These are phyloP conservation scores for Drosophila pseudotakahashii DNA, from an alignment of 2,888 invertebrate species.

Conservation along the genomic window DNA sequence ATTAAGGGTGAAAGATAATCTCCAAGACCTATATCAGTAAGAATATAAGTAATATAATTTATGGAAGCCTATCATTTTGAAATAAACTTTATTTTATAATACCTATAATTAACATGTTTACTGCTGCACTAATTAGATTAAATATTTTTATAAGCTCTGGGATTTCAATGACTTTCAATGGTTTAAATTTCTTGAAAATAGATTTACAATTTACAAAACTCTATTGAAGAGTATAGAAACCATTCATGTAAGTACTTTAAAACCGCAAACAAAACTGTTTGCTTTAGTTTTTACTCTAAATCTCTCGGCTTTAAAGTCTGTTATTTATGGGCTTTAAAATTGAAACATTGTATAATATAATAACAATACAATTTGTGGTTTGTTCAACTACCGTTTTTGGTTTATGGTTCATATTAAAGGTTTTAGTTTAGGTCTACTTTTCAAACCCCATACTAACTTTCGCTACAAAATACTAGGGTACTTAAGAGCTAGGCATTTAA, in stretches of 20 bases:
- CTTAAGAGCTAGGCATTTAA: constrained; percentile 6
- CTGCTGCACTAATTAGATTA: not conserved
- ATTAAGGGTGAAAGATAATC: not conserved
- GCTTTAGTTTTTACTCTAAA: not conserved
- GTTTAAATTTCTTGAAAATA: too few species aligned
- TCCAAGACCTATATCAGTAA: not conserved
- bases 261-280: not conserved
- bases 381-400: not conserved
- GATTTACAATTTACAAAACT: not conserved
- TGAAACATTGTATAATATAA: not conserved
- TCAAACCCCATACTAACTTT: not conserved
- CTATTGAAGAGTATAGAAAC: not conserved
- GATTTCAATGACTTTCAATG: not conserved
- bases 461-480: not conserved
- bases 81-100: not conserved
- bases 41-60: not conserved
- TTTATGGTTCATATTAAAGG: not conserved
- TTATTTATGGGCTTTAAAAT: not conserved
- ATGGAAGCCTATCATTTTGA: not conserved
- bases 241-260: not conserved
- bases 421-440: too few species aligned
- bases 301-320: not conserved
- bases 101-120: not conserved
- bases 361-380: not conserved
- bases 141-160: not conserved